Base-by-base conservation (phyloP, 2,113 vertebrate species). In the Nesoenas mayeri region DNA sequence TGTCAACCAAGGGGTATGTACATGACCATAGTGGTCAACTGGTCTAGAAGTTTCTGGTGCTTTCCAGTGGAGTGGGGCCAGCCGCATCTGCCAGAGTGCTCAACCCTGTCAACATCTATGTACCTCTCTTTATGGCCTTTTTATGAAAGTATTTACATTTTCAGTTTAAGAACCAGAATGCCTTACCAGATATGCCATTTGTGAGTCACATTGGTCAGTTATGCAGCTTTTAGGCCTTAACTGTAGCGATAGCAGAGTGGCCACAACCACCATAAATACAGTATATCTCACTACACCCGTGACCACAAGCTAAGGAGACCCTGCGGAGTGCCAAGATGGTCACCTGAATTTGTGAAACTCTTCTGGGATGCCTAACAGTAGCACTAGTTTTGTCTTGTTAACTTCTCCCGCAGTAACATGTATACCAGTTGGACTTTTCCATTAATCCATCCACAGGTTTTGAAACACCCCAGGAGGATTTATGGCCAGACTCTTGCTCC, bases 271-370 rank as follows among this genome's bases (percentile, higher is more conserved):
- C 93, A 66, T 93, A 96, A 95, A 84, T 86, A 93, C 74, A 89
- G 53, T 16, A 42, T 38, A 34, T 72, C 67, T 85, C 95, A 91
- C 92, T 62, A 74, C 2, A 28, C 61, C 83, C 84, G 61, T 31
- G 72, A 81, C 83, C 85, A 89, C 50, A 53, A 88, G 74, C 65
- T 86, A 82, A 81, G 93, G 80, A 44, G 36, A 88, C 71, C 47
- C 77, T 65, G 77, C 69, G n/a, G 85, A 85, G 91, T 75, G 83
- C 69, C 71, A 88, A 82, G 83, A 85, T 65, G 56, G 87, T 80
- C 65, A 82, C 83, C 83, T 75, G 89, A 88, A 85, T 95, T 74
- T 60, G 66, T 71, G 90, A 95, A 92, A 74, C 66, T 77, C 85
- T 84, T 15, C 25, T 47, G 65, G 57, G 83, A 92, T 70, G 69